A percentile compares a stretch with the other conserved stretches of the same genome.
phyloP scores from a whole-genome alignment of 2,888 invertebrate species.

The Cenopis cana region DNA sequence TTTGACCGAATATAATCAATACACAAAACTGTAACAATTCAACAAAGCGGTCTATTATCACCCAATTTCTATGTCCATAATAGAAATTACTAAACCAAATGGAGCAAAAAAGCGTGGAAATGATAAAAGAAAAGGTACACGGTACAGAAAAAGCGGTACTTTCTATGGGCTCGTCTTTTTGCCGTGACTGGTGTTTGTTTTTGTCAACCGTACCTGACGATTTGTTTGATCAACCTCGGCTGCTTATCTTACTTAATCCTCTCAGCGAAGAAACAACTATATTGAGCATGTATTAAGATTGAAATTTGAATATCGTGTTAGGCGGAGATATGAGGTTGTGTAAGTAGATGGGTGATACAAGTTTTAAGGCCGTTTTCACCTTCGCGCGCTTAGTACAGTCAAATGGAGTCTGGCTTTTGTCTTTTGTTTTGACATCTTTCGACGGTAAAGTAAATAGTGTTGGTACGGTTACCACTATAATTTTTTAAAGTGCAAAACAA shows the following conservation, averaged over 20 bases:
- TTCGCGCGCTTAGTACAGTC: conserved; percentile 65
- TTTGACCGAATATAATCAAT: conserved; percentile 1
- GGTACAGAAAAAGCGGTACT: conserved; percentile 50
- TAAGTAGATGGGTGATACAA: conserved; percentile 58
- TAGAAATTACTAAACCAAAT: conserved; percentile 62
- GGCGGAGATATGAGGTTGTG: background rate
- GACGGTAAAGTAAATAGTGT: background rate
- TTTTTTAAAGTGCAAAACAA: too few species aligned
- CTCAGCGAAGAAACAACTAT: background rate
- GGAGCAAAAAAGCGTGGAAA: conserved; percentile 48
- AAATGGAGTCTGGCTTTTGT: conserved; percentile 53
- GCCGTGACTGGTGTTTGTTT: conserved; percentile 74
- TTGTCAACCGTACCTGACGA: conserved; percentile 69
- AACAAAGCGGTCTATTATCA: conserved; percentile 55
- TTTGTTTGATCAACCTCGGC: conserved; percentile 33
- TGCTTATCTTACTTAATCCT: conserved; percentile 11
- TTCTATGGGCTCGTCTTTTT: conserved; percentile 63
- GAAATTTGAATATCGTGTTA: background rate
- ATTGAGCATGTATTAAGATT: background rate
- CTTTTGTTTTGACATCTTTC: conserved; percentile 32
- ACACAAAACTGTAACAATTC: conserved; percentile 18
- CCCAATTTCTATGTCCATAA: conserved; percentile 62
- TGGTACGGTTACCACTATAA: too few species aligned
- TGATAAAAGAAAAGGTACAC: conserved; percentile 38
- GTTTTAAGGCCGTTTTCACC: conserved; percentile 83